These are phyloP conservation scores for Ennomos fuscantarius DNA, from an alignment of 2,888 invertebrate species.

Conservation along the genomic window DNA sequence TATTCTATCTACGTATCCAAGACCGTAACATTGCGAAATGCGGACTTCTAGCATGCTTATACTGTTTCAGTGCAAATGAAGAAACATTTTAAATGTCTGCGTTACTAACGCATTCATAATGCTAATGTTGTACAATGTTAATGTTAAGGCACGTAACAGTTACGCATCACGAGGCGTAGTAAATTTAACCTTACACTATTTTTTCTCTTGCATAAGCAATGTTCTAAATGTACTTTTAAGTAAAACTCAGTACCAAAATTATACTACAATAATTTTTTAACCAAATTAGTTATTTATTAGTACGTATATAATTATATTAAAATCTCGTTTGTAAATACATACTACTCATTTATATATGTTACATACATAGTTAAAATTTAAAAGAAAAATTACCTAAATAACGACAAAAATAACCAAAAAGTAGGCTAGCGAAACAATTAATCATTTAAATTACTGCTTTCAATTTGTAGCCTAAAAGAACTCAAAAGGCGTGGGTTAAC, in stretches of 20 bases:
- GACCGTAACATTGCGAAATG: constrained; percentile 37
- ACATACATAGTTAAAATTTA: no score
- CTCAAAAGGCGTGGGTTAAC: constrained; percentile 25
- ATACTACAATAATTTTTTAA: neutral
- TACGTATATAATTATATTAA: no score
- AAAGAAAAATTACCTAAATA: no score
- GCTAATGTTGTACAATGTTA: constrained; percentile 12
- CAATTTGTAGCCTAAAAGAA: constrained; percentile 20
- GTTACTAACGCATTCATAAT: no score
- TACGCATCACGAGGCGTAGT: constrained; percentile 20
- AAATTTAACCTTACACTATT: constrained; percentile 15
- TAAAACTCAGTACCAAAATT: neutral
- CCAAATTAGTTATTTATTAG: no score
- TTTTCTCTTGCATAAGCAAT: neutral
- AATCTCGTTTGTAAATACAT: no score
- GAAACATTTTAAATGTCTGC: constrained; percentile 1
- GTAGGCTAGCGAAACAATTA: constrained; percentile 15
- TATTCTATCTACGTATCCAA: constrained; percentile 40
- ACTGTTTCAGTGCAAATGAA: constrained; percentile 17
- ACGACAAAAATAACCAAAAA: constrained; percentile 7
- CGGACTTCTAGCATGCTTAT: constrained; percentile 7
- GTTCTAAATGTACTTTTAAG: neutral
- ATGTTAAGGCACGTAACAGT: constrained; percentile 23
- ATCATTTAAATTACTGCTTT: constrained; percentile 23
- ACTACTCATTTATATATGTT: no score